phyloP scores from a whole-genome alignment of 1,140 invertebrate genomes.

The Homalodisca vitripennis region DNA sequence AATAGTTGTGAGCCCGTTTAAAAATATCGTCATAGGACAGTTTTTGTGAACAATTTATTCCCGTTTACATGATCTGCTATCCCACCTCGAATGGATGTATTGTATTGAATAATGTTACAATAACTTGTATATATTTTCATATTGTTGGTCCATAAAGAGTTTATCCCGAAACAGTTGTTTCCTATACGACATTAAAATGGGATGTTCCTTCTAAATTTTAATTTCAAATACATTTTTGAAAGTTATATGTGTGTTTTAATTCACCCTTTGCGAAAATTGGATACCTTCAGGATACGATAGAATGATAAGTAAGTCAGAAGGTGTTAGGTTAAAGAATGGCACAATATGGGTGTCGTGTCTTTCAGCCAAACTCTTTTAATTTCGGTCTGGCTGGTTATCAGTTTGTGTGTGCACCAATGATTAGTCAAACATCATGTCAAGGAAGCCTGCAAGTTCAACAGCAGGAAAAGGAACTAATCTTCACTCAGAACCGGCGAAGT shows the following conservation, averaged over 20 bases:
- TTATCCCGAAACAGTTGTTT: not conserved
- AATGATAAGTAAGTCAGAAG: too few species aligned
- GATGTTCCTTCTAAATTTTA: not conserved
- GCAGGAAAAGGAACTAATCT: too few species aligned
- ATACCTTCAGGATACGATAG: too few species aligned
- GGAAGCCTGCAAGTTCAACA: too few species aligned
- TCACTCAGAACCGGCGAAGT: too few species aligned
- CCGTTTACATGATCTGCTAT: not conserved
- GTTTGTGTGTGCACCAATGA: too few species aligned
- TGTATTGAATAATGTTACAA: not conserved
- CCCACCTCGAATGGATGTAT: not conserved
- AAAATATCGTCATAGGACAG: not conserved
- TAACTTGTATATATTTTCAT: constrained; percentile 10
- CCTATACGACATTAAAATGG: not conserved
- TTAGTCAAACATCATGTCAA: too few species aligned
- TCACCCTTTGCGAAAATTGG: too few species aligned
- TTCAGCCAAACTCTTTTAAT: too few species aligned
- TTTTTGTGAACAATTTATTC: not conserved
- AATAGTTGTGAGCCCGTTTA: not conserved
- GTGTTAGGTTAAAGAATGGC: too few species aligned
- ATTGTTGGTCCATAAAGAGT: constrained; percentile 4
- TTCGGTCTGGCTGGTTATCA: too few species aligned
- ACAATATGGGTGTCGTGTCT: too few species aligned
- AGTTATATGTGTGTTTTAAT: not conserved
- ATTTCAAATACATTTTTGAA: constrained; percentile 13